Base-by-base conservation (phyloP, 2,113 vertebrate species). In the Myrmecobius fasciatus region DNA sequence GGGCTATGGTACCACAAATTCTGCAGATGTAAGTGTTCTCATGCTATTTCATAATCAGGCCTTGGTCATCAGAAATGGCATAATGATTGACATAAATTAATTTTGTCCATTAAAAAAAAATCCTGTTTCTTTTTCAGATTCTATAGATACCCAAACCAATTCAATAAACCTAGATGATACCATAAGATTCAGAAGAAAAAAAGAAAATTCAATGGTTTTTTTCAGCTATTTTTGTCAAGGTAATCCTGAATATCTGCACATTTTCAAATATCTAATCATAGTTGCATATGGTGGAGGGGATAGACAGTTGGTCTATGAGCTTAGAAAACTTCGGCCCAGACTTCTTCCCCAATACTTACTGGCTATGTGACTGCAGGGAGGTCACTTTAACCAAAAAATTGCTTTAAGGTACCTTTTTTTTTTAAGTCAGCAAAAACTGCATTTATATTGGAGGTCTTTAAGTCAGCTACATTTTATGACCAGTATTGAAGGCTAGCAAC, bases 371-470 rank as follows among this genome's bases (percentile, higher is more conserved):
- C 28, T 28, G 28, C 36, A 20, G 12, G 11, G 31, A 67, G 36
- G 28, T 67, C 56, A 67, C 31, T 36, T 67, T 28, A 67, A 67
- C 8, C 60, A 36, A 67, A 67, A 67, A 67, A 67, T n/a, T 36
- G 56, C 56, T 60, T 28, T 31, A 67, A 67, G 31, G 11, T n/a
- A 5, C 14, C 26, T 36, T 91, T 92, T 53, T 3, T n/a, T n/a
- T n/a, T 20, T 95, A 75, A 83, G 11, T 56, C 75, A 95, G 43
- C 93, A 93, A 53, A 88, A 89, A 24, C 46, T 94, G 93, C 75
- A 54, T 53, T 83, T 75, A 17, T 91, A 9, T 89, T 91, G 49
- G 9, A 43, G 51, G 92, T 31, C 28, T 95, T 89, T 14, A 1
- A 52, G 56, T 47, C 2, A 90, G 11, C 67, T 88, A 94, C 54